phyloP scores from a whole-genome alignment of 2,888 invertebrate species.

The Sarcophaga subvicina region DNA sequence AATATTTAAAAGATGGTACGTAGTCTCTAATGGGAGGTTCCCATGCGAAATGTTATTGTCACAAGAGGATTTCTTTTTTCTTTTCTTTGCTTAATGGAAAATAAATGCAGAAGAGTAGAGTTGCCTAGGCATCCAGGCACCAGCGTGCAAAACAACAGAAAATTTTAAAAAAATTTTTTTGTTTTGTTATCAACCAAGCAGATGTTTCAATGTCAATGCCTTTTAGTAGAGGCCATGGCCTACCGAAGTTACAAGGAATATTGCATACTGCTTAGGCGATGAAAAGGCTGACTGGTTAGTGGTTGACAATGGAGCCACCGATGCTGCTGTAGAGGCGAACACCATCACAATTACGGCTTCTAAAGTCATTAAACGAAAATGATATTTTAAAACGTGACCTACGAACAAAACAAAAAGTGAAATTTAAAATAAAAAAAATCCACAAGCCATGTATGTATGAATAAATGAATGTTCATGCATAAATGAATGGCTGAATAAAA shows the following conservation, averaged over 20 bases:
- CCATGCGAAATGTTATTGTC: conserved; percentile 23
- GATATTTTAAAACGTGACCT: conserved; percentile 69
- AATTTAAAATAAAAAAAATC: conserved; percentile 40
- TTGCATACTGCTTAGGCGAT: conserved; percentile 42
- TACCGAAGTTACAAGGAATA: conserved; percentile 22
- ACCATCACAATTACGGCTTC: conserved; percentile 47
- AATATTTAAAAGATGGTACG: conserved; percentile 24
- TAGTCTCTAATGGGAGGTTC: not conserved
- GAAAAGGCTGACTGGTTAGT: conserved; percentile 8
- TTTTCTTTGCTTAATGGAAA: not conserved
- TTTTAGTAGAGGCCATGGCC: not conserved
- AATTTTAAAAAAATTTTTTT: not conserved
- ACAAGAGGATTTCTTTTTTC: conserved; percentile 28
- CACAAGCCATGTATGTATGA: not conserved
- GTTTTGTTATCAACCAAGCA: conserved; percentile 8
- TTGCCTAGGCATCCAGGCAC: too few species aligned
- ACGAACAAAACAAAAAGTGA: conserved; percentile 64
- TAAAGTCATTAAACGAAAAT: conserved; percentile 60
- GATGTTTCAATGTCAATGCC: conserved; percentile 63
- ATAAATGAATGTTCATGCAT: conserved; percentile 6
- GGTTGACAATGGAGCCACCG: not conserved
- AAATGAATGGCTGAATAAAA: conserved; percentile 40
- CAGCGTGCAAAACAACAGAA: not conserved
- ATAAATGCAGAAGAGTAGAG: conserved; percentile 4
- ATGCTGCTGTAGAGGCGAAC: conserved; percentile 22